Base-by-base conservation (phyloP, 2,888 invertebrate species). In the Pterostichus niger region DNA sequence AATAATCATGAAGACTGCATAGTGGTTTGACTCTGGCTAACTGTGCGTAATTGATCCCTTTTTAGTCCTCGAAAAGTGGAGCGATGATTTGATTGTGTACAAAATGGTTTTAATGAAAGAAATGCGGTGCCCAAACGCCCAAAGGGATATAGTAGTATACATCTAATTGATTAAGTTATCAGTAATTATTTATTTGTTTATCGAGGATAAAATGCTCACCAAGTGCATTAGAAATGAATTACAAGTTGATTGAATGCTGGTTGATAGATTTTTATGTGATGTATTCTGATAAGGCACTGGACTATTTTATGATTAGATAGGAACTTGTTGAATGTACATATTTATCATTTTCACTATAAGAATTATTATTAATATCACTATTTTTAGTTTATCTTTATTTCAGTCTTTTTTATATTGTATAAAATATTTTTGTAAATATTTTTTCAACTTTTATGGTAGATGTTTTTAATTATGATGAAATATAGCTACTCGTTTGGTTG, bases 131-230 rank as follows among this genome's bases (percentile, higher is more conserved):
- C 64, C 24, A 24, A 24, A 24, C 24, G 24, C 24, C 24, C 64
- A 64, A 64, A 49, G 75, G 31, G 31, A 31, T 24, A 31, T 33
- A 64, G 52, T 75, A 75, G 49, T 31, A 13, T 31, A 54, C 75
- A 75, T 75, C 49, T 40, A 44, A 56, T 31, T 40, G 9, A 40
- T 59, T 59, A 61, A 78, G 68, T 79, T 79, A 79, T 64, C 33
- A 49, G 35, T 84, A 85, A 80, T 85, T 85, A 85, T 85, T 86
- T 85, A 84, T 84, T 85, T 84, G 76, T 85, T 85, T 85, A 84
- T 86, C 84, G 84, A 85, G 86, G 84, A 86, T 86, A 85, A 85
- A 84, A 84, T 78, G 85, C 86, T 86, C 85, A 85, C 86, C 85
- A 87, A 87, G 86, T 87, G 86, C 86, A 86, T 86, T 87, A 88